Evolutionary conservation across 2,113 vertebrate genomes (phyloP), one percentile per base, ranked within the genome.

Genomic region (Macquaria australasica): DNA sequence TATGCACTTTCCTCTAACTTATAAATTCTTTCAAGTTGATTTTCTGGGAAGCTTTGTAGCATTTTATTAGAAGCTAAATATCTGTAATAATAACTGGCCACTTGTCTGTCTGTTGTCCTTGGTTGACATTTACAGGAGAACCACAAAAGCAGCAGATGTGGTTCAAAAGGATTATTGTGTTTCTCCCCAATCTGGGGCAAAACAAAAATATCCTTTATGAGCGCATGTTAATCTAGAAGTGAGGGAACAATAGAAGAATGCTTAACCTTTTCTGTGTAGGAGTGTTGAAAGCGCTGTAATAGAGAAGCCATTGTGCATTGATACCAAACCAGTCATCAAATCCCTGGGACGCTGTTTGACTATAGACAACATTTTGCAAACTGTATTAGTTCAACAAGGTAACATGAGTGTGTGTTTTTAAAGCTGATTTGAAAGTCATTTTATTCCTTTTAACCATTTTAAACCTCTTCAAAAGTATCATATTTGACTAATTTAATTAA

Each of bases 311-410:
- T 83, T 84, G 81, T 85, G 43, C 56, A 77, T 73, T 68, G 50
- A 88, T 82, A 91, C 72, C 23, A 62, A 80, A 79, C 43, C 71
- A 63, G 86, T 88, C 77, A 87, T 88, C 86, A 63, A 72, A 66
- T 77, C 67, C 20, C 23, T 50, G 45, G 80, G 60, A 83, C n/a
- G 20, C 63, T 34, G 25, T 51, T 62, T 48, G 31, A 50, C 64
- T 77, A 20, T 39, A 41, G 16, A 50, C 12, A 25, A 8, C 16
- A 67, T 70, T 56, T 83, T 78, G 60, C 76, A 71, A 31, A 34
- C 56, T 25, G 56, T 39, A 41, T 63, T 59, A 60, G 15, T 60
- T 76, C 48, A 77, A 5, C 48, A 43, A 41, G 25, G 23, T 41
- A 41, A 16, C 51, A 41, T 31, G 21, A 28, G 70, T 39, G 15